These are phyloP conservation scores for Stenolophus ochropezus DNA, from an alignment of 2,888 invertebrate genomes.

Conservation along the genomic window DNA sequence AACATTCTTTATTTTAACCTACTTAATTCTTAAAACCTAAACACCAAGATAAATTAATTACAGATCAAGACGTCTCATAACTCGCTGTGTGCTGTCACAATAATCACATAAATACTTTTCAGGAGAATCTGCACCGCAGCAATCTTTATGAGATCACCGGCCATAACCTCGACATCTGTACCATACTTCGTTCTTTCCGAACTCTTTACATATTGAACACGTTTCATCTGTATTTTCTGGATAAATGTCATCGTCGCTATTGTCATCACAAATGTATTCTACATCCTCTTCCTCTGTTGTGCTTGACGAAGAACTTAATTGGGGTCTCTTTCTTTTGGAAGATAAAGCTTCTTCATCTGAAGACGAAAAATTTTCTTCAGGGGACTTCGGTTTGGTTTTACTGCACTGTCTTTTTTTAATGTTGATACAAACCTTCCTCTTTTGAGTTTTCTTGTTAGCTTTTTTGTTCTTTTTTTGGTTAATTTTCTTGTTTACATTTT, in stretches of 20 bases:
- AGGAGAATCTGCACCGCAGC: constrained; percentile 1
- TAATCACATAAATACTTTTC: constrained; percentile 23
- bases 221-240: neutral
- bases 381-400: neutral
- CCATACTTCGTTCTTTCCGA: constrained; percentile 29
- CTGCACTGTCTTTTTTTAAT: neutral
- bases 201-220: constrained; percentile 28
- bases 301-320: neutral
- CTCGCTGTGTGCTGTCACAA: neutral
- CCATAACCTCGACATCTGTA: constrained; percentile 33
- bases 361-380: too few species aligned
- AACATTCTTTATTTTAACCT: neutral
- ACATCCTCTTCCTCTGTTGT: neutral
- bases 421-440: neutral
- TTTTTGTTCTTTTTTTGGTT: neutral
- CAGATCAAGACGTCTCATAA: constrained; percentile 9
- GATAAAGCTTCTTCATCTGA: constrained; percentile 25
- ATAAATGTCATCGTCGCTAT: constrained; percentile 18
- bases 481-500: neutral
- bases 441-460: neutral
- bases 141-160: constrained; percentile 14
- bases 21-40: neutral
- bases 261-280: constrained; percentile 23
- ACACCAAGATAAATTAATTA: neutral
- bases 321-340: neutral